Base-by-base conservation (phyloP, 2,797 vertebrate genomes). In the Muraenolepis orangiensis region DNA sequence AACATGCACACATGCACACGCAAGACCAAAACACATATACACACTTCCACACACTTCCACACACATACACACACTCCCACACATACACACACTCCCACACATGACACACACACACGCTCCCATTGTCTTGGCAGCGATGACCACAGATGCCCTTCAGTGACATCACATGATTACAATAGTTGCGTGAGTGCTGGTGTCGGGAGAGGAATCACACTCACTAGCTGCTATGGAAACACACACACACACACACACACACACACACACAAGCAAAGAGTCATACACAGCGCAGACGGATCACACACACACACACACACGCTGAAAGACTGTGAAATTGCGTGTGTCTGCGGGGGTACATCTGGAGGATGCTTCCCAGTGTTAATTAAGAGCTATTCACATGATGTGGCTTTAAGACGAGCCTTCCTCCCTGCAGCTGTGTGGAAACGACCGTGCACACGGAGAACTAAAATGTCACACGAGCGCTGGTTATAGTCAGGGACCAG, bases 161-260 rank as follows among this genome's bases (percentile, higher is more conserved):
- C 57, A 70, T 79, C 40, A 73, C 64, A 10, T 84, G 74, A 82
- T 76, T 64, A 64, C 64, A 71, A 31, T 70, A 75, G 71, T 51
- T 66, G 72, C 79, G 80, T 26, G 2, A 66, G 68, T 67, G 46
- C 13, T 28, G 26, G 69, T 66, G 74, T 69, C 61, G 23, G 32
- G 28, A 69, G 2, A 68, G 78, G 82, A 74, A 85, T 86, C 73
- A 85, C 85, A 85, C 85, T 82, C 69, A 69, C 68, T 82, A 78
- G 76, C 74, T 70, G 29, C 67, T 34, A 36, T 71, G 74, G 70
- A 77, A 46, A 72, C 75, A 71, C 77, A 26, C 73, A 57, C 71
- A 64, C 31, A 51, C 13, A 67, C 36, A 61, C 74, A 78, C 34
- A 23, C 40, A 79, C 72, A 76, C 83, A 83, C 64, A 66, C 28